Base-by-base conservation (phyloP, 2,797 vertebrate species). In the Myoxocephalus aenaeus region DNA sequence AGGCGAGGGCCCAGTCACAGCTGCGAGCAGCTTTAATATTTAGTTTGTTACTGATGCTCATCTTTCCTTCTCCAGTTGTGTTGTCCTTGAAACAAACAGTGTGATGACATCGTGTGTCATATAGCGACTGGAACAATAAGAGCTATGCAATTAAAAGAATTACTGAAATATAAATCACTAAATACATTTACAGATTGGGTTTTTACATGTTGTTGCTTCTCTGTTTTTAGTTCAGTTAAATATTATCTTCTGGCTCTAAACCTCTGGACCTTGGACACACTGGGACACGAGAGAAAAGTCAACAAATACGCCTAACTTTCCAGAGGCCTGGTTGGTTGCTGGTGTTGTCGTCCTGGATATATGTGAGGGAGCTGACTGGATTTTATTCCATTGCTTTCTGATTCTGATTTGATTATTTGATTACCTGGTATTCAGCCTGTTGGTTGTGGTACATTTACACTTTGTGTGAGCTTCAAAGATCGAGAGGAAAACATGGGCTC, bases 401-500 rank as follows among this genome's bases (percentile, higher is more conserved):
- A 36, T 34, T 36, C 12, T 34, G 57, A 36, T n/a, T 36, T n/a
- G n/a, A 20, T 48, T 9, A 48, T 48, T 20, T 48, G 17, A 25
- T 17, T 48, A 13, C n/a, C 58, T 22, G 36, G 1, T 62, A 0
- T 22, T 40, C 34, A 12, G 12, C 36, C n/a, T 15, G 32, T 15
- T 9, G 6, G 0, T 44, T 2, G 4, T 5, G 14, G 17, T 65
- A 34, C 29, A 50, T 50, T 34, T 50, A 6, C 22, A 17, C 61
- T 63, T 44, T 14, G 59, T 40, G 1, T 29, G 32, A 32, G 32
- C 32, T 4, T 32, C 32, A 32, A 32, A 32, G 25, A 46, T 65
- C 62, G 0, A 65, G 44, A 14, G 11, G 46, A 32, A 14, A 44
- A 50, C 22, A 82, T 79, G 75, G 81, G 71, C 1, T 36, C 42